Evolutionary conservation across 2,113 vertebrate species (phyloP), one percentile per base, ranked within the genome.

Genomic region (Megaceryle maxima): DNA sequence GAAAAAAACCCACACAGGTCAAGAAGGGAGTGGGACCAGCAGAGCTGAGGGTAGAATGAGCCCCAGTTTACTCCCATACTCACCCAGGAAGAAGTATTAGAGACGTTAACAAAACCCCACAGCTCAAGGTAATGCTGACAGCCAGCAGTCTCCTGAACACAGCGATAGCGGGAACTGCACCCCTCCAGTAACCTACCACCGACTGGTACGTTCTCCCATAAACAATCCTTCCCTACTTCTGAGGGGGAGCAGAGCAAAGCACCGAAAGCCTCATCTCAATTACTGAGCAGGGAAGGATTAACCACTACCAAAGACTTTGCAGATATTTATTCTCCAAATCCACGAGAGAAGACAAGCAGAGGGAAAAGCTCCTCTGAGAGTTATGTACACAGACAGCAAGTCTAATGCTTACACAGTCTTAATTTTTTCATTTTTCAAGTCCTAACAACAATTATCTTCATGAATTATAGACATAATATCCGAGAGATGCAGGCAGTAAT

Each of bases 401-500:
- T 68, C 78, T 81, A 78, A 67, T 29, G 86, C 81, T 97, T 95
- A 83, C 51, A 90, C 14, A 88, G 93, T 81, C 88, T 94, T 90
- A 90, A 79, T 91, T 90, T 88, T 92, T 93, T 77, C 93, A 92
- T 95, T 85, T 66, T 26, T 62, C 77, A 83, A 92, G 93, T 83
- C 55, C 83, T 64, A 91, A 82, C 70, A 95, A 97, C 95, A 98
- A 97, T 98, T 96, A 97, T 94, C 74, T 88, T 86, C 87, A 73
- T 96, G 97, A 98, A 88, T 97, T 98, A 94, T 95, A 96, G 92
- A 94, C 72, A 68, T 39, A 96, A 78, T 95, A 97, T 96, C 94
- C n/a, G n/a, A 93, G 75, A 97, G 76, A 89, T 21, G 69, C 66
- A 92, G 95, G 94, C 94, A 92, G 94, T 97, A 97, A 98, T 97